phyloP scores from a whole-genome alignment of 2,797 vertebrate genomes.

The Loriculus beryllinus region DNA sequence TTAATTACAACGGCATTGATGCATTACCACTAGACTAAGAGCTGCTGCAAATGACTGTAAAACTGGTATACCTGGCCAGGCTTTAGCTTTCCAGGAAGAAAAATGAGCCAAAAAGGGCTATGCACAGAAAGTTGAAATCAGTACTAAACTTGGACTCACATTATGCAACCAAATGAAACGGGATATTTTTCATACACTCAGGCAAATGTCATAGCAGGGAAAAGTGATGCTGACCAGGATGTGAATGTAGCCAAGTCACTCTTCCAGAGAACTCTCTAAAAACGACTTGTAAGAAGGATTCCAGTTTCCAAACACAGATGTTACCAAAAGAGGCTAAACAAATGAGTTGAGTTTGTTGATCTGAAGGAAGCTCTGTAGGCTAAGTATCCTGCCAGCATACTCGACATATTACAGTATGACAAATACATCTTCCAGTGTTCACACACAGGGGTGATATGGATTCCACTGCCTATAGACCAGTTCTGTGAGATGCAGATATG shows the following conservation, averaged over 20 bases:
- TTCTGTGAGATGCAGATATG: not conserved
- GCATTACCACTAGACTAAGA: not conserved
- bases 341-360: not conserved
- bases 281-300: not conserved
- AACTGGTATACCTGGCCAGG: not conserved
- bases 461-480: not conserved
- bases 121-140: not conserved
- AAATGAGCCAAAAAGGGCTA: not conserved
- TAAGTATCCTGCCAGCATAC: not conserved
- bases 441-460: not conserved
- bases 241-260: not conserved
- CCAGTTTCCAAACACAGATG: not conserved
- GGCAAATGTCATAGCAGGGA: conserved; percentile 5
- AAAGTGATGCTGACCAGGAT: conserved; percentile 24
- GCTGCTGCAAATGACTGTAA: not conserved
- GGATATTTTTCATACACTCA: conserved; percentile 7
- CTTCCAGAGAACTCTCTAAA: conserved; percentile 33
- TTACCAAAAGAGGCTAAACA: not conserved
- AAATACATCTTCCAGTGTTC: not conserved
- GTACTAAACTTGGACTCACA: not conserved
- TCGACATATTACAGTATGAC: not conserved
- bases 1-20: not conserved
- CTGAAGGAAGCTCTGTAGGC: not conserved
- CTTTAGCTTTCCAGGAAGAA: not conserved
- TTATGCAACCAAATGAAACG: not conserved